Percentiles rank a stretch among this genome's conserved stretches.
Conservation (phyloP, 1,140 invertebrate genomes). For the Oncopodura yosiiana region DNA sequence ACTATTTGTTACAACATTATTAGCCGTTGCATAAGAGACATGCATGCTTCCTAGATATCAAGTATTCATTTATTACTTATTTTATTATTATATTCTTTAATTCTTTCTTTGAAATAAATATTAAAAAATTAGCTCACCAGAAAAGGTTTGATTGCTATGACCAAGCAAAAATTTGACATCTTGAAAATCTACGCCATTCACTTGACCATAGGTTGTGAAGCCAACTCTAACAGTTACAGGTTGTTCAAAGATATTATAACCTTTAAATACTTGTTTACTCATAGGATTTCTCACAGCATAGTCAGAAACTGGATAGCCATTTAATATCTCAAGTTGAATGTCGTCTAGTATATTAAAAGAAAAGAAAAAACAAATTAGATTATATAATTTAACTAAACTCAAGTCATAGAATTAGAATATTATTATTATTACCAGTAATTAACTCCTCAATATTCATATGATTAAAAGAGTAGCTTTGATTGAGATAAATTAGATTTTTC, state of each 20-base stretch:
- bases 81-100: neutral
- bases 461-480: neutral
- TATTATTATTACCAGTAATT: neutral
- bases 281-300: neutral
- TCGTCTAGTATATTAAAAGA: neutral
- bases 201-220: neutral
- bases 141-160: constrained; percentile 6
- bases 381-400: neutral
- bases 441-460: neutral
- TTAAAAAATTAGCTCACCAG: neutral
- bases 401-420: neutral
- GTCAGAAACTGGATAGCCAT: neutral
- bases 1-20: neutral
- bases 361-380: neutral
- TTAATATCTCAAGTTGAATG: neutral
- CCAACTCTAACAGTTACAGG: neutral
- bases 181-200: neutral
- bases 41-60: neutral
- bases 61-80: neutral
- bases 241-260: neutral
- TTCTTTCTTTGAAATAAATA: neutral
- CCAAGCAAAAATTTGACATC: neutral
- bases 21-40: neutral
- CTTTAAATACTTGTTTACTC: neutral
- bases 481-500: constrained; percentile 2